These are phyloP conservation scores for Trematocara unimaculatum DNA, from an alignment of 2,113 vertebrate species.

Conservation along the genomic window DNA sequence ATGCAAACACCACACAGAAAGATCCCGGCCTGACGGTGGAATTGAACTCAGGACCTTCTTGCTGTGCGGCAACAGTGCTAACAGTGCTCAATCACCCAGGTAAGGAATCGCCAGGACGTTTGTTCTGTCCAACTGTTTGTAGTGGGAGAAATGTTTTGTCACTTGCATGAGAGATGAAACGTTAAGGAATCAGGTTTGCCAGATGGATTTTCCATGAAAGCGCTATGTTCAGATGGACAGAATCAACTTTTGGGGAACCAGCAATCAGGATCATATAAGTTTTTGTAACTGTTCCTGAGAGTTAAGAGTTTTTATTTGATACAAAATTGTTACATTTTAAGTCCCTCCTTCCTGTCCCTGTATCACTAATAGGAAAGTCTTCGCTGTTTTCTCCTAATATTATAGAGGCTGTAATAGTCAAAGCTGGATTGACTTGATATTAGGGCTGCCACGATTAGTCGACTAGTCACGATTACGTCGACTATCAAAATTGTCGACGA, in stretches of 20 bases:
- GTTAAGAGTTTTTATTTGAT: not conserved
- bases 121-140: not conserved
- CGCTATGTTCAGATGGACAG: not conserved
- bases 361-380: not conserved
- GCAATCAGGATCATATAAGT: not conserved
- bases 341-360: not conserved
- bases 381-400: not conserved
- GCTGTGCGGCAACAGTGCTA: not conserved
- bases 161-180: not conserved
- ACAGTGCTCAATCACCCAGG: not conserved
- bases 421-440: not conserved
- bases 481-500: not conserved
- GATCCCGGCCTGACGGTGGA: rapidly evolving
- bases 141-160: not conserved
- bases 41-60: not conserved
- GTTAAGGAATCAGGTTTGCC: not conserved
- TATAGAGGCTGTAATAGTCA: not conserved
- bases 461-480: not conserved
- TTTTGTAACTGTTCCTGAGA: not conserved
- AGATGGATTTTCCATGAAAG: not conserved
- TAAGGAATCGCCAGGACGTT: rapidly evolving
- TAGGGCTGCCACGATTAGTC: not conserved
- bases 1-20: not conserved
- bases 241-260: not conserved
- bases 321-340: not conserved